Base-by-base conservation (phyloP, 2,113 vertebrate genomes). In the Diphyllodes magnificus region DNA sequence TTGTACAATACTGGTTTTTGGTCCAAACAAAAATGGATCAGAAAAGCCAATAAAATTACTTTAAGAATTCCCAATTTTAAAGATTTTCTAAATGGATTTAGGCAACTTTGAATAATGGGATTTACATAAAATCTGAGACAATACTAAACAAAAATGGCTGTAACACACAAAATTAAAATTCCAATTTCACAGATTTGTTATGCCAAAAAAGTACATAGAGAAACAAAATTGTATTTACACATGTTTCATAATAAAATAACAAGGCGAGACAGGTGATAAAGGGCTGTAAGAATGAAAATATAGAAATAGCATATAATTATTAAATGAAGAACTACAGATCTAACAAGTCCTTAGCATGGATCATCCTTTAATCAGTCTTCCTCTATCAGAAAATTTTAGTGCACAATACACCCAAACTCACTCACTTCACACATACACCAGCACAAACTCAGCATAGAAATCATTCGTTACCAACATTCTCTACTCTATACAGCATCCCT, bases 11-110 rank as follows among this genome's bases (percentile, higher is more conserved):
- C 99, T 99, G 99, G 99, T 99, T 99, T 98, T 99, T 99, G 99
- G 99, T 99, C 99, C 99, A 99, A 99, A 99, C 99, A 99, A 99
- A 99, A 99, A 99, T 99, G 99, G 99, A 99, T 99, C 99, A 99
- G 99, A 99, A 99, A 99, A 99, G 99, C 99, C 99, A 99, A 99
- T 99, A 99, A 98, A 99, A 96, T 99, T 98, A 99, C 98, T 99
- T 98, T 99, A 99, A 99, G 99, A 99, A 98, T 99, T 98, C 98
- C 99, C 99, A 99, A 99, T 99, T 99, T 99, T 99, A 99, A 98
- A 99, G 98, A 98, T 99, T 98, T 98, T 99, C 98, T 98, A 99
- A 99, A 99, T 99, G 99, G 99, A 99, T 99, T 99, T 98, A 99
- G 99, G 99, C 98, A 99, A 99, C 99, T 99, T 99, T 99, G 99